Percentiles rank a stretch among this genome's conserved stretches.
Evolutionary conservation across 2,113 vertebrate species (phyloP).

Genomic region (Cyphomyrus discorhynchus): DNA sequence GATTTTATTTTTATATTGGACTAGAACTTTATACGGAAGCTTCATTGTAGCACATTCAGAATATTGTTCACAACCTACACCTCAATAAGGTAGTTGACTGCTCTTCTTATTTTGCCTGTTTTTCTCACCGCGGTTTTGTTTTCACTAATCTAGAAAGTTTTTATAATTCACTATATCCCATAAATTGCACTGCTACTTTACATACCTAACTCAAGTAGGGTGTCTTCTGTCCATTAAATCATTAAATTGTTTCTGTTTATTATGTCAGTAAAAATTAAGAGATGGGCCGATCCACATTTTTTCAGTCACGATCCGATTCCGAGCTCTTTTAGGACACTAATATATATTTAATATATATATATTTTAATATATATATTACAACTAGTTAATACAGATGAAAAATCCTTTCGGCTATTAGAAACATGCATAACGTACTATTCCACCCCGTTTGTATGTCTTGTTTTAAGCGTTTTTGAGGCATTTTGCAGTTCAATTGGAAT

Average conservation of each 20-base stretch:
- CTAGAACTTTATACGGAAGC: not conserved
- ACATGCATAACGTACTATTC: too few relatives aligned
- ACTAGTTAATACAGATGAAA: too few relatives aligned
- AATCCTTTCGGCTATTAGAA: too few relatives aligned
- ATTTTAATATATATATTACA: too few relatives aligned
- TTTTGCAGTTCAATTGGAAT: too few relatives aligned
- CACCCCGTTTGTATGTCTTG: too few relatives aligned
- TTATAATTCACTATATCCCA: not conserved
- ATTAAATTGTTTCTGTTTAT: not conserved
- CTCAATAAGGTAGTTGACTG: not conserved
- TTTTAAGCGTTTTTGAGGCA: too few relatives aligned
- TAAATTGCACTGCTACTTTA: not conserved
- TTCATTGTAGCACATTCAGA: not conserved
- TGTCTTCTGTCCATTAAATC: not conserved
- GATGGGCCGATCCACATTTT: too few relatives aligned
- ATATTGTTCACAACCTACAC: constrained; percentile 1
- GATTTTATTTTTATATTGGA: not conserved
- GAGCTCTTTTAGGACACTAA: too few relatives aligned
- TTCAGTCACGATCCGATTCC: too few relatives aligned
- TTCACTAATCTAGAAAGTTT: not conserved
- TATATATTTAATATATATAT: too few relatives aligned
- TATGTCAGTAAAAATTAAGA: not conserved
- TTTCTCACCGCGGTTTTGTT: not conserved
- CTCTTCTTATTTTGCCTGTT: not conserved
- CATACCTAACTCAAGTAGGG: not conserved